These are phyloP conservation scores for Drosophila seguyi DNA, from an alignment of 1,140 invertebrate genomes.

Conservation along the genomic window DNA sequence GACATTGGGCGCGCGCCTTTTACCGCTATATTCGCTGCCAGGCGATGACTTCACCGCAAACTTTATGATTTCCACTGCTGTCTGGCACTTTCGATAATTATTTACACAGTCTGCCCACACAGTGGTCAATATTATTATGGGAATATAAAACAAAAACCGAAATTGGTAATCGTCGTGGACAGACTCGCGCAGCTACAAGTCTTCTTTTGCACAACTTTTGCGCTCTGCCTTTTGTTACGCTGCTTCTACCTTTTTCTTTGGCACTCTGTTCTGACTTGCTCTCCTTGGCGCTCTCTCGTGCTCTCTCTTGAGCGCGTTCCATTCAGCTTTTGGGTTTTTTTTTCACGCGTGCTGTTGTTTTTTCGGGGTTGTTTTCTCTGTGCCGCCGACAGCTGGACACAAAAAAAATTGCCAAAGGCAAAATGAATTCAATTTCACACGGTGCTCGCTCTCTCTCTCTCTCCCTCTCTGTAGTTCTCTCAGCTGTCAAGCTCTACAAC, in stretches of 20 bases:
- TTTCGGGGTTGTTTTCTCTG: constrained; percentile 46
- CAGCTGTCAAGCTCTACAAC: constrained; percentile 55
- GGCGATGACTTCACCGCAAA: constrained; percentile 27
- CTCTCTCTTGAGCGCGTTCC: constrained; percentile 1
- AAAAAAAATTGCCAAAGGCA: constrained; percentile 8
- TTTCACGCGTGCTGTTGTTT: constrained; percentile 30
- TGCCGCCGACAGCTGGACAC: constrained; percentile 48
- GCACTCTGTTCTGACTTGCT: constrained; percentile 5
- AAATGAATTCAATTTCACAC: constrained; percentile 31
- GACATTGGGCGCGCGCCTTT: constrained; percentile 40
- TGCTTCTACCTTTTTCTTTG: constrained; percentile 63
- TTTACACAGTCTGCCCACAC: background rate
- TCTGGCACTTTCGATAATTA: background rate
- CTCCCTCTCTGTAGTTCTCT: constrained; percentile 1
- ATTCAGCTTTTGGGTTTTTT: constrained; percentile 26
- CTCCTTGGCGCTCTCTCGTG: constrained; percentile 5
- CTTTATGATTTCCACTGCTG: background rate
- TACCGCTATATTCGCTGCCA: constrained; percentile 2
- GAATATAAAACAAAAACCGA: constrained; percentile 55
- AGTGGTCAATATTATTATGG: constrained; percentile 38
- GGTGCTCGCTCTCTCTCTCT: constrained; percentile 5
- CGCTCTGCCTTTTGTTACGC: constrained; percentile 68
- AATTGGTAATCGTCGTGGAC: constrained; percentile 30
- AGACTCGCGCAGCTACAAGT: constrained; percentile 77
- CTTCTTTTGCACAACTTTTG: constrained; percentile 80